Evolutionary conservation across 2,888 invertebrate genomes (phyloP), one percentile per base, ranked within the genome.

Genomic region (Chrysomela aeneicollis): DNA sequence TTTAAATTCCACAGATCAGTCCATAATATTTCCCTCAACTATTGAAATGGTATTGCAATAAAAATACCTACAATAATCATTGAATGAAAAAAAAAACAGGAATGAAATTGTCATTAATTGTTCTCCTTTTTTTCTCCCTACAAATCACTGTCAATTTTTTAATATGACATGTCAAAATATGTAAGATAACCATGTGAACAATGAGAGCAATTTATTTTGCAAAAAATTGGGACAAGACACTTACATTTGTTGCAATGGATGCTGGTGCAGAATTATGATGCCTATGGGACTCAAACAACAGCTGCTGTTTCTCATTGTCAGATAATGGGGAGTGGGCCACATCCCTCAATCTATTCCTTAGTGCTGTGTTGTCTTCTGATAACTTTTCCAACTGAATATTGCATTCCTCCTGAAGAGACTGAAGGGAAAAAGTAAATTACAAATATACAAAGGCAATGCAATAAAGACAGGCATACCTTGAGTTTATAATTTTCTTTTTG

Each of bases 291-390:
- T 92, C 92, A 76, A 91, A 87, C 79, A 92, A 85, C 77, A 92
- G 85, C 82, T 92, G 92, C 77, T 92, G 89, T 83, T 93, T 93
- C 85, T 93, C 92, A 75, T 90, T 89, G 84, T 93, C 93, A 55
- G 92, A 92, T 71, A 93, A 85, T 70, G 93, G 92, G 67, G 93
- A 92, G 83, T 92, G 92, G 49, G 90, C 88, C 61, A 93, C 92
- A 82, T 92, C 92, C 71, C 91, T 88, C 74, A 93, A 86, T 72
- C 92, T 87, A 80, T 89, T 90, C 71, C 92, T 87, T 78, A 93
- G 82, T 71, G 88, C 86, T 59, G 90, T 90, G 83, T 93, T 92
- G 85, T 93, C 93, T 81, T 92, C 91, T 66, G 88, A 87, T 63
- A 92, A 84, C 74, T 90, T 89, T 75, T 89, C 89, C 75, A 90